These are phyloP conservation scores for Megaustenia siamemsis DNA, from an alignment of 2,888 invertebrate species.

Conservation along the genomic window DNA sequence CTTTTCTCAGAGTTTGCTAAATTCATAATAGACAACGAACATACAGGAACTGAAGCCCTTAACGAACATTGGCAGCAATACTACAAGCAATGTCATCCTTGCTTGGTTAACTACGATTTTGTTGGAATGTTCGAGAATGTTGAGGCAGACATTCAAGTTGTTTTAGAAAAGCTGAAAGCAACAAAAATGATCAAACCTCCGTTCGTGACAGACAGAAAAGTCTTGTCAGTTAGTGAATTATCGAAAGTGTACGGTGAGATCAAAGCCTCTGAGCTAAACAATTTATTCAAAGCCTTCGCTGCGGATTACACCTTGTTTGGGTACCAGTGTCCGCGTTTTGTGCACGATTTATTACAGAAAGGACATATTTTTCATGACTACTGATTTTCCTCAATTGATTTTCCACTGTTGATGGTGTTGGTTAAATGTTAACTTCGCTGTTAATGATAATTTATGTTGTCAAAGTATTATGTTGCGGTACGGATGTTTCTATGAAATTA, in stretches of 20 bases:
- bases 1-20: constrained; percentile 58
- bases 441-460: constrained; percentile 8
- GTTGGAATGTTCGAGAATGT: constrained; percentile 93
- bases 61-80: constrained; percentile 94
- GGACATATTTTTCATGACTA: constrained; percentile 56
- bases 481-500: too few species aligned
- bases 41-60: constrained; percentile 32
- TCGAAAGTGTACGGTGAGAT: constrained; percentile 84
- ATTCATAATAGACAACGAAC: constrained; percentile 58
- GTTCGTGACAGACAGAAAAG: constrained; percentile 43
- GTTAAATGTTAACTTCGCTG: neutral
- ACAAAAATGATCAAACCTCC: constrained; percentile 54
- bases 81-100: constrained; percentile 90
- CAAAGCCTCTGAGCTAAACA: constrained; percentile 82
- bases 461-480: too few species aligned
- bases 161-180: constrained; percentile 45
- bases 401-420: too few species aligned
- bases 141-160: constrained; percentile 50
- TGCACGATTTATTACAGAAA: constrained; percentile 55
- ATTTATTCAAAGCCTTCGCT: constrained; percentile 83
- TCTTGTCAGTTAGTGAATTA: constrained; percentile 53
- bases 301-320: constrained; percentile 90
- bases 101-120: constrained; percentile 90
- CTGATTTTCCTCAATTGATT: constrained; percentile 14
- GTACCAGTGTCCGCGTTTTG: constrained; percentile 81